A percentile compares a stretch with the other conserved stretches of the same genome.
These are phyloP conservation scores for Odontothrips loti DNA, from an alignment of 2,888 invertebrate species.

Conservation along the genomic window DNA sequence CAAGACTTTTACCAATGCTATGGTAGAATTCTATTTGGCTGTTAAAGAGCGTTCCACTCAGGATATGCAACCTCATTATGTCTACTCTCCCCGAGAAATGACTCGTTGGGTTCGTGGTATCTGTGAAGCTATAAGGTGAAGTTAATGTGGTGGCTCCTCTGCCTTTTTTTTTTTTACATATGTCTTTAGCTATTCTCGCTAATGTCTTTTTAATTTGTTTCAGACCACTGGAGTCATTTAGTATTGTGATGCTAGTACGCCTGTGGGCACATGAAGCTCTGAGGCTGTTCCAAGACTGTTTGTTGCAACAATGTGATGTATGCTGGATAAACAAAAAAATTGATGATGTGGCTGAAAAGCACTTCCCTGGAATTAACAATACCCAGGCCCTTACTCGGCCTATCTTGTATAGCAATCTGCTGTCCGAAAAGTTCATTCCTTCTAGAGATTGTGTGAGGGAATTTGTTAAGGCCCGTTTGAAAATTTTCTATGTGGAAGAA, in stretches of 20 bases:
- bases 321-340: slow-evolving; percentile 98
- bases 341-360: slow-evolving; percentile 84
- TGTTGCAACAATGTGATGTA: slow-evolving; percentile 91
- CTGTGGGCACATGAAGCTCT: slow-evolving; percentile 99
- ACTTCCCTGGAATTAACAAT: slow-evolving; percentile 86
- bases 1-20: slow-evolving; percentile 94
- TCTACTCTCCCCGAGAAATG: slow-evolving; percentile 98
- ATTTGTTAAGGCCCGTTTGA: slow-evolving; percentile 93
- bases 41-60: slow-evolving; percentile 98
- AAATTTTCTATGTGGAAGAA: slow-evolving; percentile 99
- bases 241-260: slow-evolving; percentile 93
- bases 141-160: slow-evolving; percentile 31
- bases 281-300: slow-evolving; percentile 82
- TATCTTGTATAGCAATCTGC: slow-evolving; percentile 98
- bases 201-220: slow-evolving; percentile 32
- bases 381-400: slow-evolving; percentile 87
- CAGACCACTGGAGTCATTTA: slow-evolving; percentile 84
- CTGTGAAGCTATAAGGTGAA: slow-evolving; percentile 85
- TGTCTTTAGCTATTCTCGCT: slow-evolving; percentile 26
- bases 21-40: slow-evolving; percentile 96
- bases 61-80: slow-evolving; percentile 99
- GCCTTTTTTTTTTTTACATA: slow-evolving; percentile 30
- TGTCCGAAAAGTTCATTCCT: slow-evolving; percentile 96
- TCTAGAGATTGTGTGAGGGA: slow-evolving; percentile 94
- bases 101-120: slow-evolving; percentile 99